Evolutionary conservation across 2,888 invertebrate genomes (phyloP).

Genomic region (Apotomis turbidana): DNA sequence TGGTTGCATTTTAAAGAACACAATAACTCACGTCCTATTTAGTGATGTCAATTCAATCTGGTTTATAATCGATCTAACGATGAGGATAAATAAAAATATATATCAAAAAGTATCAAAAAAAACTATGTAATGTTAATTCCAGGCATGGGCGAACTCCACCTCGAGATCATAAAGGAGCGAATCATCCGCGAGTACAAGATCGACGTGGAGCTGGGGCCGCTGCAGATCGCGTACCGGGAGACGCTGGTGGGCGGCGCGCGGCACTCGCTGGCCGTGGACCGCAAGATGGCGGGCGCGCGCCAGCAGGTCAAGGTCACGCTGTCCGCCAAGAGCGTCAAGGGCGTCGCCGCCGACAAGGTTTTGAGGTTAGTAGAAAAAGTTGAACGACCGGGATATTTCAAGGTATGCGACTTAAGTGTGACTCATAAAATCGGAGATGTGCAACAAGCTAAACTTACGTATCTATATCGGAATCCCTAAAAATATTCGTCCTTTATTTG

Average conservation of each 20-base stretch:
- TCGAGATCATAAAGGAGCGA: conserved; percentile 96
- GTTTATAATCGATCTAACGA: too few relatives aligned
- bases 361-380: conserved; percentile 67
- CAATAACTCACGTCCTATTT: too few relatives aligned
- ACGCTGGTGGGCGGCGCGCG: conserved; percentile 78
- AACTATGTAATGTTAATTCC: conserved; percentile 10
- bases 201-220: conserved; percentile 94
- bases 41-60: too few relatives aligned
- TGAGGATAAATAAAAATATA: too few relatives aligned
- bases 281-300: conserved; percentile 84
- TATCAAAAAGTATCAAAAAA: neutral
- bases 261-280: conserved; percentile 82
- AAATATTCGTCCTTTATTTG: too few relatives aligned
- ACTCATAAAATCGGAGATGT: too few relatives aligned
- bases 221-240: conserved; percentile 97
- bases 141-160: conserved; percentile 99
- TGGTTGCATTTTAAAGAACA: too few relatives aligned
- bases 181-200: conserved; percentile 95
- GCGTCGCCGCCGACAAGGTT: conserved; percentile 71
- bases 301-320: conserved; percentile 86
- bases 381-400: too few relatives aligned
- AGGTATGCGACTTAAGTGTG: too few relatives aligned
- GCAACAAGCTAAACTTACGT: too few relatives aligned
- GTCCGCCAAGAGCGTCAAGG: conserved; percentile 82
- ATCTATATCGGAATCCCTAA: too few relatives aligned